Evolutionary conservation across 2,888 invertebrate genomes (phyloP), one percentile per base, ranked within the genome.

Genomic region (Sussaba pulchella): DNA sequence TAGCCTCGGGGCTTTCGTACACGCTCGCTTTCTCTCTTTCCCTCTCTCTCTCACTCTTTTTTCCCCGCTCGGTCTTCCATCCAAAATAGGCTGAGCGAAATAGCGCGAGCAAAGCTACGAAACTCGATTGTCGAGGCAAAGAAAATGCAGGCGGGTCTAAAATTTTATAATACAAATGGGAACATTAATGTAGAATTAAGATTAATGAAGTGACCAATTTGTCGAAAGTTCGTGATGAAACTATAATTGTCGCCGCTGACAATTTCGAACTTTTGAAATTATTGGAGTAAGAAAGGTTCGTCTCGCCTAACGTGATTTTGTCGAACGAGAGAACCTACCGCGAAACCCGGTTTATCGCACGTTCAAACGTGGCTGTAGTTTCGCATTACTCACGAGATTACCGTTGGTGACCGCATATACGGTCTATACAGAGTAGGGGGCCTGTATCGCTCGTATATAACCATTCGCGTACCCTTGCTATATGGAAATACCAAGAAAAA

Each of bases 71-170:
- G 31, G 31, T 43, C 59, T 24, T 14, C 3, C 21, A 31, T 31
- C 31, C 2, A 6, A 31, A 31, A 31, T 6, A 54, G 54, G 14
- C 31, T 36, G 39, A 69, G 52, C 47, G 14, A 26, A 66, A 41
- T 31, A 45, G 54, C 47, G 36, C 14, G 31, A 26, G 54, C 36
- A 47, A 50, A 61, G 9, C 21, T 54, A 70, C 43, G 43, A 59
- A 57, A 66, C 66, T 71, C 71, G 64, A 78, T 78, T 78, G 77
- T 59, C 77, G 47, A n/a, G 45, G 43, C 21, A 50, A 66, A 59
- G 47, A 77, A 59, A 71, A 71, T 64, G 39, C n/a, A 54, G 71
- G 19, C 21, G 66, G 24, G 64, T 47, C 45, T 14, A 61, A 6
- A 19, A 39, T 10, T 36, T 54, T 5, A 6, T 54, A 54, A 54